A percentile compares a stretch with the other conserved stretches of the same genome.
phyloP scores from a whole-genome alignment of 2,888 invertebrate genomes.

The Actias luna region DNA sequence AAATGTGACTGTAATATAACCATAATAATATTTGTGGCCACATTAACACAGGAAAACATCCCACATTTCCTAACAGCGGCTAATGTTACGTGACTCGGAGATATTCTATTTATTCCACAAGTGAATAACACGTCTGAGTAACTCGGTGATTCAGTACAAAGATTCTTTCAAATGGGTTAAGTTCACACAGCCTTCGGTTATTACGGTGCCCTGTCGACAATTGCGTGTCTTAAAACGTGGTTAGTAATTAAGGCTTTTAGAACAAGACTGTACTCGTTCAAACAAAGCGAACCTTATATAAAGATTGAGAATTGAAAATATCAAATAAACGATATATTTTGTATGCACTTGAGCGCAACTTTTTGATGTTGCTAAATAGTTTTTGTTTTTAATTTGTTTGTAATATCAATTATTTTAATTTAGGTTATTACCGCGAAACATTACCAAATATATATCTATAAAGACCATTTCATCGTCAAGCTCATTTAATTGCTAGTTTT shows the following conservation, averaged over 20 bases:
- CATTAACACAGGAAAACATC: slow-evolving; percentile 16
- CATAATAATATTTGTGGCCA: slow-evolving; percentile 8
- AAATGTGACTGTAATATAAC: neutral
- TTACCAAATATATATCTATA: neutral
- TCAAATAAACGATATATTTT: too few species aligned
- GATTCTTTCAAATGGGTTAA: slow-evolving; percentile 39
- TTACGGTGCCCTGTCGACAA: slow-evolving; percentile 48
- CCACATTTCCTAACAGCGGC: slow-evolving; percentile 16
- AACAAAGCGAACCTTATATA: slow-evolving; percentile 8
- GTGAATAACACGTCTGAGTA: slow-evolving; percentile 26
- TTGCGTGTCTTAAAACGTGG: slow-evolving; percentile 54
- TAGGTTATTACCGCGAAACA: neutral
- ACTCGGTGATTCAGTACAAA: slow-evolving; percentile 23
- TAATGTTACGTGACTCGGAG: slow-evolving; percentile 11
- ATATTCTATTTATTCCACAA: slow-evolving; percentile 26
- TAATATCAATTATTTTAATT: too few species aligned
- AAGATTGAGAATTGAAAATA: neutral
- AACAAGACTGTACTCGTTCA: slow-evolving; percentile 37
- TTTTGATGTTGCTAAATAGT: too few species aligned
- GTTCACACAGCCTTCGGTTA: slow-evolving; percentile 56
- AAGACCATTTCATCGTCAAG: neutral
- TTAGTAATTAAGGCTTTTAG: slow-evolving; percentile 58
- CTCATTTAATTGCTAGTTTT: neutral
- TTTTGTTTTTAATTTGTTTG: too few species aligned
- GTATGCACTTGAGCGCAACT: too few species aligned